A percentile compares a stretch with the other conserved stretches of the same genome.
These are phyloP conservation scores for Druon quercuslanigerum DNA, from an alignment of 1,140 invertebrate species.

Conservation along the genomic window DNA sequence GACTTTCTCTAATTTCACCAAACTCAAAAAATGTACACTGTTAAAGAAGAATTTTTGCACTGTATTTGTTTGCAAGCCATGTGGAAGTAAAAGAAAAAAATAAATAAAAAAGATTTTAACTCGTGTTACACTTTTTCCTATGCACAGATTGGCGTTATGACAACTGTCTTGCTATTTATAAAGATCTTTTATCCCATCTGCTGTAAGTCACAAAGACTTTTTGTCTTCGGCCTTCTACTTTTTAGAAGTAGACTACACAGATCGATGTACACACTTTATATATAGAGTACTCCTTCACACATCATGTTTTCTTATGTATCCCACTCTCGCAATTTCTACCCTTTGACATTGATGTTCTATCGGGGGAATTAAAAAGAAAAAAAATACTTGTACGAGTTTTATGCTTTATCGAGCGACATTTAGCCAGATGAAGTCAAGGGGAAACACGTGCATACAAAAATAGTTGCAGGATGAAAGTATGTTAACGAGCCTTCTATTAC, in stretches of 20 bases:
- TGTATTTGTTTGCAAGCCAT: too few species aligned
- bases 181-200: slow-evolving; percentile 9
- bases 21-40: too few species aligned
- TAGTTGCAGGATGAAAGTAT: slow-evolving; percentile 14
- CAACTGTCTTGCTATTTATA: neutral
- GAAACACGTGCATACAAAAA: slow-evolving; percentile 16
- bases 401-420: neutral
- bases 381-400: neutral
- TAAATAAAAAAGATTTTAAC: neutral
- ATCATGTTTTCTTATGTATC: slow-evolving; percentile 8
- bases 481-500: slow-evolving; percentile 20
- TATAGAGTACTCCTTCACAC: neutral
- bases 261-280: neutral
- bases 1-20: too few species aligned
- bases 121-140: neutral
- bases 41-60: too few species aligned
- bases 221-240: neutral
- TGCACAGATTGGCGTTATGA: neutral
- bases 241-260: neutral
- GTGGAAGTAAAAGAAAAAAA: neutral
- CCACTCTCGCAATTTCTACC: neutral
- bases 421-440: slow-evolving; percentile 15
- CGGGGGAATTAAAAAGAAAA: too few species aligned
- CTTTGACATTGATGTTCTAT: neutral
- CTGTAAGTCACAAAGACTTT: slow-evolving; percentile 2